phyloP scores from a whole-genome alignment of 2,888 invertebrate genomes.

The Hermodice carunculata region DNA sequence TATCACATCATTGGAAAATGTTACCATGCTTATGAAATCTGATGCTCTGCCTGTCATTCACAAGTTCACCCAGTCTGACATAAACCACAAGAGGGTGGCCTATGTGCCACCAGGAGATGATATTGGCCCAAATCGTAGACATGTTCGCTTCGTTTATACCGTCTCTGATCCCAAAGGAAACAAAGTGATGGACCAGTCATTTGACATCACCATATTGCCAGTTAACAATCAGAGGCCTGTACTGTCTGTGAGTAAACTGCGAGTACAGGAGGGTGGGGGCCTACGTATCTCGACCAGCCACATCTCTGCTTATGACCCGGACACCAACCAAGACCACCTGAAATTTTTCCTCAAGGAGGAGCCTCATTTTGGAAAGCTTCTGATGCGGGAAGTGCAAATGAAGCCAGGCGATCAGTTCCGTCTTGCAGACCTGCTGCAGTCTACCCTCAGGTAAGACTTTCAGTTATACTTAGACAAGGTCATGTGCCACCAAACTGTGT shows the following conservation, averaged over 20 bases:
- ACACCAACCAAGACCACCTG: slow-evolving; percentile 60
- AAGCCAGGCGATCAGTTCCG: slow-evolving; percentile 59
- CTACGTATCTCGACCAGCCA: slow-evolving; percentile 61
- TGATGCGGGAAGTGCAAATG: slow-evolving; percentile 59
- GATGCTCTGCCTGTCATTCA: slow-evolving; percentile 46
- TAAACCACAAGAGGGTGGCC: slow-evolving; percentile 66
- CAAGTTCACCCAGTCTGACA: slow-evolving; percentile 66
- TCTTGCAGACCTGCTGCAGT: slow-evolving; percentile 54
- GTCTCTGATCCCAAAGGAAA: slow-evolving; percentile 63
- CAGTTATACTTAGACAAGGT: neutral
- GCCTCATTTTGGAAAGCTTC: slow-evolving; percentile 63
- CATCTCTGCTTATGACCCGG: slow-evolving; percentile 65
- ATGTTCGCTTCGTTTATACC: slow-evolving; percentile 54
- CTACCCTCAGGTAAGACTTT: slow-evolving; percentile 54
- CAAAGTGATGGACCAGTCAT: slow-evolving; percentile 56
- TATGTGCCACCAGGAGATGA: slow-evolving; percentile 67
- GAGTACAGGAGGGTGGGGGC: slow-evolving; percentile 65
- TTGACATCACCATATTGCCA: slow-evolving; percentile 66
- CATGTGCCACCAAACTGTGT: too few species aligned
- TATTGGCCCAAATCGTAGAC: slow-evolving; percentile 55
- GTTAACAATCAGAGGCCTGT: slow-evolving; percentile 58
- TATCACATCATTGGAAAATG: slow-evolving; percentile 58
- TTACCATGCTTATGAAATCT: slow-evolving; percentile 54
- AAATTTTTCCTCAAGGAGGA: slow-evolving; percentile 57
- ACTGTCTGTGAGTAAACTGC: slow-evolving; percentile 42